Evolutionary conservation across 2,888 invertebrate species (phyloP).

Genomic region (Polylopha cassiicola): DNA sequence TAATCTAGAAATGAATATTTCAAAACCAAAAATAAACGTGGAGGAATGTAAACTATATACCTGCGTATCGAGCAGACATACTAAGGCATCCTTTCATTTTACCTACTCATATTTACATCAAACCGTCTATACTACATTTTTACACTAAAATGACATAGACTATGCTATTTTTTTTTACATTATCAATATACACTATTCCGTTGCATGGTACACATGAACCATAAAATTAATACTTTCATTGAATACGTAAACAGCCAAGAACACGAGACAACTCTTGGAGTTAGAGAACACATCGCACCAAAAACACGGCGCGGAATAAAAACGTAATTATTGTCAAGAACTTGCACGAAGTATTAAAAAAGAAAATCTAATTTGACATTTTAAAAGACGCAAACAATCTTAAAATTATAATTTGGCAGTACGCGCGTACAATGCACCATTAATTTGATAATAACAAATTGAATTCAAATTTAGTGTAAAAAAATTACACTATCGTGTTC

Average conservation of each 20-base stretch:
- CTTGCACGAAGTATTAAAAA: constrained; percentile 23
- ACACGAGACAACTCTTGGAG: too few species aligned
- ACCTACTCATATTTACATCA: constrained; percentile 39
- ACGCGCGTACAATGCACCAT: constrained; percentile 19
- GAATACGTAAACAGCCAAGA: constrained; percentile 53
- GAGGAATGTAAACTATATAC: constrained; percentile 37
- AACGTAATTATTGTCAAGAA: constrained; percentile 29
- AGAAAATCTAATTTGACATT: constrained; percentile 17
- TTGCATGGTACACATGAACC: constrained; percentile 31
- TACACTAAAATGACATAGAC: constrained; percentile 29
- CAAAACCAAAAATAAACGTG: constrained; percentile 25
- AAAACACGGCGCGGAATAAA: too few species aligned
- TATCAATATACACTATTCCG: constrained; percentile 42
- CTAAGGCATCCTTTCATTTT: constrained; percentile 24
- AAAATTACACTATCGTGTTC: constrained; percentile 41
- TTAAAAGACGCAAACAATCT: constrained; percentile 24
- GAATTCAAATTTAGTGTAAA: constrained; percentile 26
- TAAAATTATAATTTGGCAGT: constrained; percentile 23
- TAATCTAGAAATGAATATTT: too few species aligned
- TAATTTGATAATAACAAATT: constrained; percentile 7
- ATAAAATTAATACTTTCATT: constrained; percentile 64
- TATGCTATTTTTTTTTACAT: constrained; percentile 41
- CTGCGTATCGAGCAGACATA: constrained; percentile 25
- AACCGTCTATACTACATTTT: constrained; percentile 22
- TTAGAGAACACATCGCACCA: too few species aligned